These are phyloP conservation scores for Montipora foliosa DNA, from an alignment of 64 coral and sea anemone genomes.

Conservation along the genomic window DNA sequence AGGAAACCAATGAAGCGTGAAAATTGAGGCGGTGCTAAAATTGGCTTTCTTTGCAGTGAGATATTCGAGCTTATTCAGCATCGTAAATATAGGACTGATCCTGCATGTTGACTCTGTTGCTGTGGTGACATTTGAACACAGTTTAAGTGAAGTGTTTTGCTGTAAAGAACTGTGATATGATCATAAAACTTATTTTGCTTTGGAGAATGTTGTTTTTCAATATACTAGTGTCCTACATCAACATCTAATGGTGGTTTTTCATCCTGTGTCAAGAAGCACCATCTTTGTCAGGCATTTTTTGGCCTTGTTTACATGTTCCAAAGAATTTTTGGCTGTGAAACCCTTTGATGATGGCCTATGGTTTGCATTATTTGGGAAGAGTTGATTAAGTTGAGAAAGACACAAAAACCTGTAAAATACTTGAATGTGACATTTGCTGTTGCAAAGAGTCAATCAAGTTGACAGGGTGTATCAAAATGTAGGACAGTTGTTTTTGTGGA, in stretches of 20 bases:
- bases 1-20: conserved; percentile 43
- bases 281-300: too few relatives aligned
- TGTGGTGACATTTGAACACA: not conserved
- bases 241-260: not conserved
- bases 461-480: too few relatives aligned
- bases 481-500: too few relatives aligned
- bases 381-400: too few relatives aligned
- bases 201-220: not conserved
- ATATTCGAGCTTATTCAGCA: not conserved
- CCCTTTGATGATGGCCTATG: too few relatives aligned
- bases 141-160: not conserved
- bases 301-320: too few relatives aligned
- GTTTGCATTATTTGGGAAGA: too few relatives aligned
- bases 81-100: conserved; percentile 17
- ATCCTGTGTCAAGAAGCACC: too few relatives aligned
- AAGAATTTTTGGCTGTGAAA: too few relatives aligned
- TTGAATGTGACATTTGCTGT: too few relatives aligned
- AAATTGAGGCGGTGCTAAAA: not conserved
- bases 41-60: not conserved
- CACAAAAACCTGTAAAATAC: too few relatives aligned
- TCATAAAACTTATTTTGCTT: conserved; percentile 29
- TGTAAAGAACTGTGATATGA: not conserved
- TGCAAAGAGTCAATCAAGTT: too few relatives aligned
- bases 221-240: not conserved
- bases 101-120: not conserved